Evolutionary conservation across 1,140 invertebrate genomes (phyloP), one percentile per base, ranked within the genome.

Genomic region (Himalopsyche phryganea): DNA sequence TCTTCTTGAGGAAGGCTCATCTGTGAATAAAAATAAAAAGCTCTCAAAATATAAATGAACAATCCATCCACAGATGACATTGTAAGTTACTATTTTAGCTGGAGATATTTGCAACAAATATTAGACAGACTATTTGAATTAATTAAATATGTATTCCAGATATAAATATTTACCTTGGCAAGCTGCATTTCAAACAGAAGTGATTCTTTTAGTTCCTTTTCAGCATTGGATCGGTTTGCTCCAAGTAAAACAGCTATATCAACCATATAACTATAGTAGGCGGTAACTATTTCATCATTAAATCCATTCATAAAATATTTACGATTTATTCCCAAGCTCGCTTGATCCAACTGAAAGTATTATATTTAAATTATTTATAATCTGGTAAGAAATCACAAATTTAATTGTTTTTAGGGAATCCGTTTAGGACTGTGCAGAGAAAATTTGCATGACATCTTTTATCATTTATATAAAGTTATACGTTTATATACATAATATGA

Each of bases 111-210:
- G n/a, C n/a, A n/a, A n/a, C n/a, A n/a, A n/a, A n/a, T n/a, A n/a
- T n/a, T n/a, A n/a, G n/a, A n/a, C n/a, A n/a, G n/a, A n/a, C n/a
- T n/a, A n/a, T n/a, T n/a, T n/a, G n/a, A n/a, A n/a, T n/a, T n/a
- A n/a, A n/a, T n/a, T n/a, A n/a, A n/a, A n/a, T n/a, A n/a, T n/a
- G n/a, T n/a, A n/a, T n/a, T n/a, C n/a, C n/a, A n/a, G n/a, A n/a
- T 28, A 28, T 28, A 28, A 28, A 5, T 9, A 80, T 82, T 85
- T 80, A 94, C 92, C 70, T 96, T 94, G n/a, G 94, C 94, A 32
- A 98, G 78, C 60, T 86, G 80, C 13, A 92, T 93, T 80, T 99
- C 96, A 67, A 98, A 98, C 13, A 90, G 77, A 1, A 98, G 77
- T 0, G 94, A 90, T 45, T 92, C 86, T 13, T 79, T 81, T 33